A percentile compares a stretch with the other conserved stretches of the same genome.
Conservation (phyloP, 2,888 invertebrate species). For the Pammene fasciana region DNA sequence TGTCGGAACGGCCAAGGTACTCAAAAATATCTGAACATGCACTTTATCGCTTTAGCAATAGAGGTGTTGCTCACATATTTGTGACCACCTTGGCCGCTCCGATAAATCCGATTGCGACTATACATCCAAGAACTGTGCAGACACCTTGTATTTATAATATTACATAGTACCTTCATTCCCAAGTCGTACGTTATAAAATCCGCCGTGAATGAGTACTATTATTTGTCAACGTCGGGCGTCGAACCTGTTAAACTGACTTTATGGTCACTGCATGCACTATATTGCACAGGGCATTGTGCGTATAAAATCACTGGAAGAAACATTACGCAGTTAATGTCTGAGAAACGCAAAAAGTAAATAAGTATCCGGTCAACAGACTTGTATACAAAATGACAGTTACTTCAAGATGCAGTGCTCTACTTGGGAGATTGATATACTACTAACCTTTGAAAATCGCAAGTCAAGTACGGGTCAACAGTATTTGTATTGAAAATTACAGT, state of each 20-base stretch:
- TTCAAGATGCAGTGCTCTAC: neutral
- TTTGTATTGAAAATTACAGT: neutral
- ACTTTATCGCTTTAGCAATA: too few relatives aligned
- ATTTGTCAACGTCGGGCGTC: constrained; percentile 53
- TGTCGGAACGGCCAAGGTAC: too few relatives aligned
- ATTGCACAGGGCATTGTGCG: constrained; percentile 55
- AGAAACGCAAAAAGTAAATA: neutral
- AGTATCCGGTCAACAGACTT: neutral
- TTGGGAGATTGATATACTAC: neutral
- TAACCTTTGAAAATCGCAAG: neutral
- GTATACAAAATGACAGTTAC: neutral
- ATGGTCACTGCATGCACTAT: constrained; percentile 62
- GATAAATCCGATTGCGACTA: too few relatives aligned
- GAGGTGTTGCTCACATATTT: too few relatives aligned
- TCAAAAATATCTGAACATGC: too few relatives aligned
- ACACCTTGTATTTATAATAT: too few relatives aligned
- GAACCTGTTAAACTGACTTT: constrained; percentile 68
- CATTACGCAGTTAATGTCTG: constrained; percentile 12
- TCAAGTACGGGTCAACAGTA: neutral
- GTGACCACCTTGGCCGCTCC: too few relatives aligned
- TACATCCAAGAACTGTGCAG: too few relatives aligned
- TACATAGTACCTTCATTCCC: constrained; percentile 18
- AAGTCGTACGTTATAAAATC: constrained; percentile 38
- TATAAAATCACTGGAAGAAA: constrained; percentile 50
- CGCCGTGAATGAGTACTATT: constrained; percentile 35